Conservation (phyloP, 2,797 vertebrate genomes). For the Nothura maculosa region DNA sequence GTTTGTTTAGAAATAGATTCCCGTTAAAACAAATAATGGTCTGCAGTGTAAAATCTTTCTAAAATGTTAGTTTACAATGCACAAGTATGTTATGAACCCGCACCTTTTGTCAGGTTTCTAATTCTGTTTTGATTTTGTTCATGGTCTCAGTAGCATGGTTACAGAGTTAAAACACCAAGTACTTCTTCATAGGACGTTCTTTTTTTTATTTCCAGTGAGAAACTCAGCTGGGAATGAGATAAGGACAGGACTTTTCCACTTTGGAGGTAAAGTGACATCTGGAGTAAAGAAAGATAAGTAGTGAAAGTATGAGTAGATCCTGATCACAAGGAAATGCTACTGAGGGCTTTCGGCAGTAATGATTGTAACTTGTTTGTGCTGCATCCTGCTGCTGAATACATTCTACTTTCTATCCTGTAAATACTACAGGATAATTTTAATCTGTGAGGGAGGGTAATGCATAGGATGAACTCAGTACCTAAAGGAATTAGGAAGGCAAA, state of each 20-base stretch:
- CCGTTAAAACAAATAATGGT: neutral
- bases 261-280: neutral
- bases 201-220: no score
- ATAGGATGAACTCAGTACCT: neutral
- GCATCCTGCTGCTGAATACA: neutral
- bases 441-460: neutral
- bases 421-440: neutral
- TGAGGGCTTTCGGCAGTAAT: neutral
- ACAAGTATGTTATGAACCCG: neutral
- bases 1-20: neutral
- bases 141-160: neutral
- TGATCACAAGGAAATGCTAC: accelerated
- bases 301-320: neutral
- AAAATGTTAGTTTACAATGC: neutral
- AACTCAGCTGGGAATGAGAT: neutral
- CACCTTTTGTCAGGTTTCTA: neutral
- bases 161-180: neutral
- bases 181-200: neutral
- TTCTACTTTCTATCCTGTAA: no score
- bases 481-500: neutral
- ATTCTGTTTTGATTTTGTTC: neutral
- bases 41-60: neutral
- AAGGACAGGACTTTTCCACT: neutral
- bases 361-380: neutral
- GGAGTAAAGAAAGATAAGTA: neutral